Evolutionary conservation across 1,140 invertebrate species (phyloP).

Genomic region (Bombus confusus): DNA sequence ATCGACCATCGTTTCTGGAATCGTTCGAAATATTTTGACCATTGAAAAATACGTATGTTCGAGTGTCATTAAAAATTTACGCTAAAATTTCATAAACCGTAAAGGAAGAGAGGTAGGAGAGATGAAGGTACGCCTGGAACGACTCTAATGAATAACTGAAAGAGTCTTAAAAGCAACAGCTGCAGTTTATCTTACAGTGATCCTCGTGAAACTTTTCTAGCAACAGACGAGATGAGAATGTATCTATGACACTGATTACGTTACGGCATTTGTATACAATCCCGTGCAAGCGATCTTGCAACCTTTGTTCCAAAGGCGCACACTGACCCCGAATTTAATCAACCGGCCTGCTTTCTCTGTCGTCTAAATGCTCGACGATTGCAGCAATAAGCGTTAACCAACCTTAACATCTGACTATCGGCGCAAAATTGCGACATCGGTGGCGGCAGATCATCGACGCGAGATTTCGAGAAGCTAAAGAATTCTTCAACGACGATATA

Average conservation of each 20-base stretch:
- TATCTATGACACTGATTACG: background rate
- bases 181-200: background rate
- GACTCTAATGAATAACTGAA: background rate
- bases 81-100: background rate
- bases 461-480: background rate
- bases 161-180: no score
- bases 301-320: slow-evolving; percentile 35
- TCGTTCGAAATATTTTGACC: background rate
- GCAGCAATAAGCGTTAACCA: slow-evolving; percentile 18
- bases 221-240: background rate
- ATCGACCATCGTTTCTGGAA: no score
- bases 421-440: background rate
- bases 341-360: slow-evolving; percentile 35
- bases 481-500: background rate
- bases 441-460: no score
- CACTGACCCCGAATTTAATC: slow-evolving; percentile 48
- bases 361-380: slow-evolving; percentile 11
- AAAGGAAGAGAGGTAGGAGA: background rate
- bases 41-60: background rate
- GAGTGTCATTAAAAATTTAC: background rate
- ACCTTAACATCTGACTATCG: background rate
- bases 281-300: slow-evolving; percentile 9
- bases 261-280: slow-evolving; percentile 49
- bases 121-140: background rate
- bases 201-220: background rate